Base-by-base conservation (phyloP, 2,113 vertebrate genomes). In the Siniperca knerii region DNA sequence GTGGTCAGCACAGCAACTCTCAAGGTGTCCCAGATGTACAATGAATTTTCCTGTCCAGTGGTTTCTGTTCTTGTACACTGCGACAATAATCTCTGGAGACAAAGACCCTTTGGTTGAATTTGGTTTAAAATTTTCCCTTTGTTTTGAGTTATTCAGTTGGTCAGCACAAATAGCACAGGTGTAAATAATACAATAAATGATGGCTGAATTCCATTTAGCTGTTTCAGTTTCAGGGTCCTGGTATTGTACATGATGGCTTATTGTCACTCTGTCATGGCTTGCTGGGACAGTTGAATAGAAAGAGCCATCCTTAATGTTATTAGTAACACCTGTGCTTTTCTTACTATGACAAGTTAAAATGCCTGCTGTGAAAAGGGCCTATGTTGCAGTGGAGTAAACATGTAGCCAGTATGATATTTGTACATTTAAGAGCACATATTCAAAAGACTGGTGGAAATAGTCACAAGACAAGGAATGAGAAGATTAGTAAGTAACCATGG, bases 1-100 rank as follows among this genome's bases (percentile, higher is more conserved):
- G 95, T 96, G 95, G 95, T 94, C 92, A 88, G 82, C 77, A 44
- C 84, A 73, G 84, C 75, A 88, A 89, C 87, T 90, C 72, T 71
- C 68, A 79, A 90, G 82, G 84, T 81, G 80, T 82, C 73, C 73
- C 69, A 35, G 71, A 75, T 72, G 46, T 65, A 62, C 68, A 87
- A 77, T 67, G 13, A 68, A 83, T 83, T 65, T 86, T 83, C 35
- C 74, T 61, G 67, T 76, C 75, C 62, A 12, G 55, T 61, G 74
- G 71, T 82, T 78, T 79, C 55, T 33, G n/a, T 18, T 70, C 35
- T 60, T 54, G 37, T 64, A n/a, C 52, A 35, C 67, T 54, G 68
- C 62, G 21, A 66, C 33, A 77, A 77, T 75, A 80, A 75, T 18
- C 44, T 48, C 46, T 21, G 48, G 29, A 81, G 62, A 81, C 82